Evolutionary conservation across 2,888 invertebrate genomes (phyloP).

Genomic region (Drosophila buzzatii): DNA sequence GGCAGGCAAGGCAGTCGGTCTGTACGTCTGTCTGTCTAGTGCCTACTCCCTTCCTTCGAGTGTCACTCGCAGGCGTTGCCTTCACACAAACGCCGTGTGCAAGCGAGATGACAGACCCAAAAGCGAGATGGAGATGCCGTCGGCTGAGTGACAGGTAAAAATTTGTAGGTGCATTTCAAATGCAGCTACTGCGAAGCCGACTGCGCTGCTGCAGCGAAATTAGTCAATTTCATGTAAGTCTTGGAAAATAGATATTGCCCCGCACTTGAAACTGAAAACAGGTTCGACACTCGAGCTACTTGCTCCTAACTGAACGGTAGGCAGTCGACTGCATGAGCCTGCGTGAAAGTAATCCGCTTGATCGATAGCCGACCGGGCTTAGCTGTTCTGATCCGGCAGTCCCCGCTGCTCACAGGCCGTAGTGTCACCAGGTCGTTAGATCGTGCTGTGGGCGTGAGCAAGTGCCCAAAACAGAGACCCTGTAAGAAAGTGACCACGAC

Average conservation of each 20-base stretch:
- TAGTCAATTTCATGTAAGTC: conserved; percentile 81
- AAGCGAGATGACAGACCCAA: conserved; percentile 16
- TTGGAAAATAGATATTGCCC: conserved; percentile 45
- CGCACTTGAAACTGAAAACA: conserved; percentile 64
- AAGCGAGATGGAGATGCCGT: conserved; percentile 36
- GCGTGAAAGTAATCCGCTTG: conserved; percentile 75
- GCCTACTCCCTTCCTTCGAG: conserved; percentile 34
- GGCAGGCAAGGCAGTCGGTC: conserved; percentile 48
- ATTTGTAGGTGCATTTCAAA: conserved; percentile 74
- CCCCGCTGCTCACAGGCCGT: conserved; percentile 41
- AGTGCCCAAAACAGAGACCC: conserved; percentile 32
- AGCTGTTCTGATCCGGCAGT: conserved; percentile 39
- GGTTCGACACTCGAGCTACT: conserved; percentile 62
- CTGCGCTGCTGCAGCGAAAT: conserved; percentile 67
- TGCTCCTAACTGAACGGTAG: conserved; percentile 51
- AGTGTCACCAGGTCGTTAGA: conserved; percentile 72
- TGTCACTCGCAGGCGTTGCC: conserved; percentile 74
- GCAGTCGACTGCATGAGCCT: conserved; percentile 41
- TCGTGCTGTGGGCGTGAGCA: conserved; percentile 31
- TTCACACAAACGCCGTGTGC: conserved; percentile 52
- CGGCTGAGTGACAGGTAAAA: conserved; percentile 70
- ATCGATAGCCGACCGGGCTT: conserved; percentile 34
- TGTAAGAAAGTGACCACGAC: conserved; percentile 19
- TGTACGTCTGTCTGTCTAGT: conserved; percentile 18
- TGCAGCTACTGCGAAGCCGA: conserved; percentile 28